phyloP scores from a whole-genome alignment of 2,113 vertebrate species.

The Melanerpes formicivorus region DNA sequence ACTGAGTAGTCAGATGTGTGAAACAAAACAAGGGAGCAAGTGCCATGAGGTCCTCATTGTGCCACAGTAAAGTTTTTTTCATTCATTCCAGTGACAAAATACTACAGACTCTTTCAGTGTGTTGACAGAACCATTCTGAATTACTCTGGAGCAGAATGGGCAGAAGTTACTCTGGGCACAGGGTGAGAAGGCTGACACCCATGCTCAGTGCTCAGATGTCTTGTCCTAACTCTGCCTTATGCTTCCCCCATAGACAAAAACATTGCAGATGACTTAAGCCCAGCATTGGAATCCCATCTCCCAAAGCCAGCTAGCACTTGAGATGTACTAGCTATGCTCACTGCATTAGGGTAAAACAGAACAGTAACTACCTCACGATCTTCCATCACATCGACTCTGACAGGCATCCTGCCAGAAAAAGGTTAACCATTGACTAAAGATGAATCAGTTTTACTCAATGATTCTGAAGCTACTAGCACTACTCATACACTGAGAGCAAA shows the following conservation, averaged over 20 bases:
- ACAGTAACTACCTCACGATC: not conserved
- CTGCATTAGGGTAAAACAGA: not conserved
- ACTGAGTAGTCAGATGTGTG: not conserved
- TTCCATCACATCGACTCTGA: not conserved
- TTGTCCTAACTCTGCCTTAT: not conserved
- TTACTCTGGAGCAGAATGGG: not conserved
- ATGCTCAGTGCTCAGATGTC: not conserved
- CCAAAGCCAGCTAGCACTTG: not conserved
- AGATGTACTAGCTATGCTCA: not conserved
- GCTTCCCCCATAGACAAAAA: rapidly evolving
- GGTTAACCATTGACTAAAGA: not conserved
- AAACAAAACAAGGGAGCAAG: not conserved
- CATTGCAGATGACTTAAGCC: not conserved
- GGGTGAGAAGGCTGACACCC: not conserved
- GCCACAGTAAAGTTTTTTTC: not conserved
- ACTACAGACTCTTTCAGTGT: not conserved
- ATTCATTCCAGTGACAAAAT: not conserved
- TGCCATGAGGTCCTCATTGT: not conserved
- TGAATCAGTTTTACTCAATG: not conserved
- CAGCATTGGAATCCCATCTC: not conserved
- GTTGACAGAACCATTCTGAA: not conserved
- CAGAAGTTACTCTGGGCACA: not conserved
- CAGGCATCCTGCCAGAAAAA: not conserved
- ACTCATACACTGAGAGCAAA: not conserved
- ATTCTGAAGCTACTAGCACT: not conserved